phyloP scores from a whole-genome alignment of 2,113 vertebrate species.

The Tauraco erythrolophus region DNA sequence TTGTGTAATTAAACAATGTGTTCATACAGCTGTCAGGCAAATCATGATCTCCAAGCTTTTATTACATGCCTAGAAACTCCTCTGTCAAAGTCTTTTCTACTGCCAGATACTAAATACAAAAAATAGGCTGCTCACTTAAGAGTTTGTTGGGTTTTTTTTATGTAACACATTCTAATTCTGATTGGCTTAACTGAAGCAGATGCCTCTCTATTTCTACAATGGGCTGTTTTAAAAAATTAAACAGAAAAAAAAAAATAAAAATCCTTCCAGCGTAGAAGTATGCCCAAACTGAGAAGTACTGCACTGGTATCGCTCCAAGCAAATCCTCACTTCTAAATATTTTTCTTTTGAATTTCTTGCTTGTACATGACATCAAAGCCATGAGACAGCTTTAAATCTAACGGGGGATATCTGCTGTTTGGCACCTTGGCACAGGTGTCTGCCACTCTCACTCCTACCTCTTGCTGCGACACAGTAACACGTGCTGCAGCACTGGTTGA shows the following conservation, averaged over 20 bases:
- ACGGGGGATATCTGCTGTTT: fast-evolving
- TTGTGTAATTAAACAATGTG: slow-evolving; percentile 47
- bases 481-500: background rate
- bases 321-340: background rate
- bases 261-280: background rate
- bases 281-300: background rate
- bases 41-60: slow-evolving; percentile 69
- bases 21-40: slow-evolving; percentile 55
- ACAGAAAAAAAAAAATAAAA: background rate
- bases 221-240: background rate
- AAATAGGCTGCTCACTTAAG: background rate
- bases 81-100: background rate
- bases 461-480: fast-evolving
- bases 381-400: background rate
- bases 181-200: background rate
- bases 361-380: background rate
- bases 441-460: background rate
- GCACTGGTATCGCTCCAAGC: background rate
- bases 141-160: too few species aligned
- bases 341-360: background rate
- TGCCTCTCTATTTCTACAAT: background rate
- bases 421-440: background rate
- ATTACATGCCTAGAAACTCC: slow-evolving; percentile 38
- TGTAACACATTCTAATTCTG: background rate
- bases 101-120: background rate